Percentiles rank a stretch among this genome's conserved stretches.
These are phyloP conservation scores for Drosophila ustulata DNA, from an alignment of 2,888 invertebrate species.

Conservation along the genomic window DNA sequence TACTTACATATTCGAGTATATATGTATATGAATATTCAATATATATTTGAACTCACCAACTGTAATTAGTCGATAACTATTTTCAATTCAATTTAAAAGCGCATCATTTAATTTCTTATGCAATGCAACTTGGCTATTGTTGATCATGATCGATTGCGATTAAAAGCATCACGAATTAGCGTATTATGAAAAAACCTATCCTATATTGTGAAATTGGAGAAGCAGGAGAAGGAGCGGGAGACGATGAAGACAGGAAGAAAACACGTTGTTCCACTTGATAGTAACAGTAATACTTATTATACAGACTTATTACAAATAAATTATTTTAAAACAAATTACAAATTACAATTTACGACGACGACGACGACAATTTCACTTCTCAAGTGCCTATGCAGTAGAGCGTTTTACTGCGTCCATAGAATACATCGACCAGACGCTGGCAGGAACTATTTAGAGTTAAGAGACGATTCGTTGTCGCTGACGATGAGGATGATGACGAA, in stretches of 20 bases:
- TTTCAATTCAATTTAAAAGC: too few species aligned
- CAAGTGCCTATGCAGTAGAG: constrained; percentile 82
- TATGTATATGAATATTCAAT: constrained; percentile 8
- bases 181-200: constrained; percentile 24
- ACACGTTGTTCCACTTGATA: constrained; percentile 64
- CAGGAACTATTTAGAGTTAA: constrained; percentile 78
- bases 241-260: constrained; percentile 35
- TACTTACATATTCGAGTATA: constrained; percentile 6
- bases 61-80: constrained; percentile 13
- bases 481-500: constrained; percentile 63
- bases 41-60: constrained; percentile 16
- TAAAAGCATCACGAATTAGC: constrained; percentile 38
- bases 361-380: constrained; percentile 26
- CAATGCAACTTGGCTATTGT: background rate
- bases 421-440: constrained; percentile 81
- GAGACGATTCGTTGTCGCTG: constrained; percentile 79
- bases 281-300: constrained; percentile 80
- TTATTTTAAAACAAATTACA: constrained; percentile 72
- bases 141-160: background rate
- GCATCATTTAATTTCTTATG: too few species aligned
- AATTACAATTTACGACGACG: constrained; percentile 15
- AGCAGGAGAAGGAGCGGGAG: background rate
- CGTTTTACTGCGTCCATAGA: constrained; percentile 79
- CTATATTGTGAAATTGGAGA: constrained; percentile 19
- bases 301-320: constrained; percentile 79